phyloP scores from a whole-genome alignment of 2,797 vertebrate genomes.

The Periparus ater region DNA sequence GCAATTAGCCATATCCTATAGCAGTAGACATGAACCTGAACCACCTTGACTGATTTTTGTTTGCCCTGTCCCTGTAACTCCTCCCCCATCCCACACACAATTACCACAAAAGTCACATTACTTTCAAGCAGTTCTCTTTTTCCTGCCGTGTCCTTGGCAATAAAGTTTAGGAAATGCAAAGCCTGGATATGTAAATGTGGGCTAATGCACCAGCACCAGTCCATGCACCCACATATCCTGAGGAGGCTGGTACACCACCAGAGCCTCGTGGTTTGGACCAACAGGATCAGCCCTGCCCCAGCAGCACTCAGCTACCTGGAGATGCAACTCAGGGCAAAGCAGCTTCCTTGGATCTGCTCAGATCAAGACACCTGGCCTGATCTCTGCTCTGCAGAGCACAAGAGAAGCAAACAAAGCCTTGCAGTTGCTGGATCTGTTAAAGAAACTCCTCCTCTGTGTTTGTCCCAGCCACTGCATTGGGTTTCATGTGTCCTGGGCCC shows the following conservation, averaged over 20 bases:
- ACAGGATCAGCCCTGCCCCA: background rate
- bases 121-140: background rate
- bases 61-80: background rate
- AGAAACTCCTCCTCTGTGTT: background rate
- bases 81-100: background rate
- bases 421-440: background rate
- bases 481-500: background rate
- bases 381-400: background rate
- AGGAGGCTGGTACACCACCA: background rate
- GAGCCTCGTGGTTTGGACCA: background rate
- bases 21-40: background rate
- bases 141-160: background rate
- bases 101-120: background rate
- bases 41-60: background rate
- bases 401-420: background rate
- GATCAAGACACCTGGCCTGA: background rate
- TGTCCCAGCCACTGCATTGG: accelerated
- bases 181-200: background rate
- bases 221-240: background rate
- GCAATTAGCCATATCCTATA: background rate
- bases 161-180: background rate
- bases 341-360: background rate
- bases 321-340: background rate
- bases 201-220: background rate
- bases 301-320: background rate